A percentile compares a stretch with the other conserved stretches of the same genome.
Conservation (phyloP, 2,888 invertebrate species). For the Fissipunctia ypsillon region DNA sequence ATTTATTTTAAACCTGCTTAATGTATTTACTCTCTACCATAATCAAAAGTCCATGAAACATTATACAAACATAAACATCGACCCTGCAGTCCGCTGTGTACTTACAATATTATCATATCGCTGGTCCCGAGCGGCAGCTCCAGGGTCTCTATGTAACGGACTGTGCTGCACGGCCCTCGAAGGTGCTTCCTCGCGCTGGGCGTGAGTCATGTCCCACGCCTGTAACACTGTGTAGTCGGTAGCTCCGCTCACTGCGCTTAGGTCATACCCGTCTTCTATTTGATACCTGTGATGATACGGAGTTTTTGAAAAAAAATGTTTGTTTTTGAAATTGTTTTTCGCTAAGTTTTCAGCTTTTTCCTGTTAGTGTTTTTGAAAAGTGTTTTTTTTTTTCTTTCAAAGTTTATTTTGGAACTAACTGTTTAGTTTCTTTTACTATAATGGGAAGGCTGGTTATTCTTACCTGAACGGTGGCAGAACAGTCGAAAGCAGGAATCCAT, state of each 20-base stretch:
- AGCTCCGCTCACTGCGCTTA: constrained; percentile 90
- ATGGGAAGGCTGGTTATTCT: background rate
- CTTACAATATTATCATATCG: constrained; percentile 87
- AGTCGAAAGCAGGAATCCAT: constrained; percentile 90
- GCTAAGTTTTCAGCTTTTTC: too few species aligned
- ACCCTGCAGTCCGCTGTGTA: background rate
- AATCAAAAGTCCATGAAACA: background rate
- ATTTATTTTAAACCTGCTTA: constrained; percentile 1
- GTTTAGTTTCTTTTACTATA: background rate
- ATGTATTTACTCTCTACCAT: background rate
- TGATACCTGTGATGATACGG: constrained; percentile 81
- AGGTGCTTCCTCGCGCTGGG: constrained; percentile 84
- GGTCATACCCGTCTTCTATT: constrained; percentile 92
- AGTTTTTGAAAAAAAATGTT: background rate
- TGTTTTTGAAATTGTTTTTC: background rate
- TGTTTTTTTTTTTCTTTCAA: background rate
- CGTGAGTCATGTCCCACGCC: constrained; percentile 91
- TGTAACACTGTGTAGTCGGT: constrained; percentile 93
- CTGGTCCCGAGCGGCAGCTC: constrained; percentile 83
- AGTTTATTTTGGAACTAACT: background rate
- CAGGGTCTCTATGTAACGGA: constrained; percentile 87
- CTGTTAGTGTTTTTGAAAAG: background rate
- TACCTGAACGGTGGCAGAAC: constrained; percentile 91
- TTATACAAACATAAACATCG: background rate
- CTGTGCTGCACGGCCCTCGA: constrained; percentile 87